These are phyloP conservation scores for Maconellicoccus hirsutus DNA, from an alignment of 1,140 invertebrate species.

Conservation along the genomic window DNA sequence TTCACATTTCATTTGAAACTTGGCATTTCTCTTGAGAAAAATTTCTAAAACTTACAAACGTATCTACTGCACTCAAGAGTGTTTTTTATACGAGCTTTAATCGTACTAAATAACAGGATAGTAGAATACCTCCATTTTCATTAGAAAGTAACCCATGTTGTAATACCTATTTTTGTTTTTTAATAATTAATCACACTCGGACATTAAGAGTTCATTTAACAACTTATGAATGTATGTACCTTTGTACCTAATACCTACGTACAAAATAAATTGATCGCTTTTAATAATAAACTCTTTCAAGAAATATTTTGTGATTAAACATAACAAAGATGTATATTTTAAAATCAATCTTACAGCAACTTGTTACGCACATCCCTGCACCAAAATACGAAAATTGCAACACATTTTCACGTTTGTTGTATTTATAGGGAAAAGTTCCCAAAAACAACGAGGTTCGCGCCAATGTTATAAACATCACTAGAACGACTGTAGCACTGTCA, in stretches of 20 bases:
- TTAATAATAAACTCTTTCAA: too few relatives aligned
- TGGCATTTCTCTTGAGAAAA: neutral
- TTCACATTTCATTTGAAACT: neutral
- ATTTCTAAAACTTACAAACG: neutral
- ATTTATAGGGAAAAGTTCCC: constrained; percentile 7
- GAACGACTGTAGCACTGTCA: neutral
- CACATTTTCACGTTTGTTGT: neutral
- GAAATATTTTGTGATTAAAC: too few relatives aligned
- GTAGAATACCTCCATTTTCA: neutral
- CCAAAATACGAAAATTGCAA: constrained; percentile 13
- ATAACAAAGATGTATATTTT: too few relatives aligned
- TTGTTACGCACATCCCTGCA: neutral
- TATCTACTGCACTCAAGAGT: neutral
- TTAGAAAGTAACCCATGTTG: neutral
- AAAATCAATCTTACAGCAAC: neutral
- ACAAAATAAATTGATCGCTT: too few relatives aligned
- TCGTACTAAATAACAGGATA: neutral
- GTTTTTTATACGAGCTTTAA: neutral
- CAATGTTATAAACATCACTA: constrained; percentile 11
- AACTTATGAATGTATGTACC: neutral
- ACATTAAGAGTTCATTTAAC: neutral
- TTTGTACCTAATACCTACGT: too few relatives aligned
- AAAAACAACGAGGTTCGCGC: constrained; percentile 12
- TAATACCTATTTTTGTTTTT: neutral
- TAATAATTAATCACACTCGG: neutral